phyloP scores from a whole-genome alignment of 2,113 vertebrate genomes.

The Oostethus manadensis region DNA sequence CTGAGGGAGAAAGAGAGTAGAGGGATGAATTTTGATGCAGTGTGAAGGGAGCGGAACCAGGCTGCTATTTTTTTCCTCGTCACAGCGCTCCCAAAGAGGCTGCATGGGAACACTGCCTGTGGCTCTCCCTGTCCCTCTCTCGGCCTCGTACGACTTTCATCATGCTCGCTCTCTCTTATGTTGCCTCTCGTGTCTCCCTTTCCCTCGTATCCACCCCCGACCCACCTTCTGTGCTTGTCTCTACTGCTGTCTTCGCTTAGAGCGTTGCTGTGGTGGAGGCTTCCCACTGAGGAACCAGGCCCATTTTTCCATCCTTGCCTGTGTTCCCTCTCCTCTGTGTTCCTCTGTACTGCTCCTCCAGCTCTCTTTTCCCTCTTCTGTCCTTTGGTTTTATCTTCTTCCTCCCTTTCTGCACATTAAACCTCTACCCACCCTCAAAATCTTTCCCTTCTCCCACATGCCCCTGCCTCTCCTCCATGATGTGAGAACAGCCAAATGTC shows the following conservation, averaged over 20 bases:
- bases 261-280: slow-evolving; percentile 51
- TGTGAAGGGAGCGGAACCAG: slow-evolving; percentile 23
- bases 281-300: slow-evolving; percentile 59
- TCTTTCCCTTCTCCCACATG: slow-evolving; percentile 21
- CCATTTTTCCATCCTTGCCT: slow-evolving; percentile 54
- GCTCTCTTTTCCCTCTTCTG: slow-evolving; percentile 42
- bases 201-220: slow-evolving; percentile 49
- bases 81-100: slow-evolving; percentile 62
- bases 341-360: slow-evolving; percentile 50
- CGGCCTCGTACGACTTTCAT: slow-evolving; percentile 61
- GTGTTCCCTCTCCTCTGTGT: slow-evolving; percentile 39
- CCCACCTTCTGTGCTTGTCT: slow-evolving; percentile 52
- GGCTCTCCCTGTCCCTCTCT: slow-evolving; percentile 58
- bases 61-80: slow-evolving; percentile 48
- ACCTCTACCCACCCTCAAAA: background rate
- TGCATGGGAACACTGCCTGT: slow-evolving; percentile 59
- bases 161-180: slow-evolving; percentile 45
- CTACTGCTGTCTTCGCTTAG: slow-evolving; percentile 50
- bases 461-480: slow-evolving; percentile 34
- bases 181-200: slow-evolving; percentile 49
- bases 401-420: slow-evolving; percentile 23
- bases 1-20: slow-evolving; percentile 4
- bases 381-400: slow-evolving; percentile 24
- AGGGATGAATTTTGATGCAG: slow-evolving; percentile 27
- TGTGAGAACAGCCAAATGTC: slow-evolving; percentile 51